Evolutionary conservation across 2,888 invertebrate species (phyloP).

Genomic region (Agonopterix subpropinquella): DNA sequence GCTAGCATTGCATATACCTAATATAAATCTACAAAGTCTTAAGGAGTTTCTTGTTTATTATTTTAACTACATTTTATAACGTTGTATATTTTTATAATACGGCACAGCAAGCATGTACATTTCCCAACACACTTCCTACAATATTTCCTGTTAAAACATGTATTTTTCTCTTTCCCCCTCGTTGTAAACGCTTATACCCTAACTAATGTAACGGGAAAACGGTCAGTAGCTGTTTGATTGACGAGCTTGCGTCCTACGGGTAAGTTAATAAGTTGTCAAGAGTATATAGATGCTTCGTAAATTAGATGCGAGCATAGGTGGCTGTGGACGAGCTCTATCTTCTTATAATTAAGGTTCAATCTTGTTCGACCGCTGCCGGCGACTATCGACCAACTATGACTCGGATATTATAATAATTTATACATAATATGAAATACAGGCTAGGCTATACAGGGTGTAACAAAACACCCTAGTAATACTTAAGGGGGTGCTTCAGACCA

Average conservation of each 20-base stretch:
- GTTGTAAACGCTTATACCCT: conserved; percentile 64
- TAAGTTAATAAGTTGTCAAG: conserved; percentile 74
- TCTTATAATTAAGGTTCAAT: background rate
- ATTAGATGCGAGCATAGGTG: conserved; percentile 37
- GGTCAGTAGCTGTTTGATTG: conserved; percentile 86
- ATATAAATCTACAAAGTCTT: no score
- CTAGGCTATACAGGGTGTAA: no score
- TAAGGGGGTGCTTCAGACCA: no score
- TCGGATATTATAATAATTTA: no score
- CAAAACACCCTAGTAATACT: no score
- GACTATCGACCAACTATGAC: no score
- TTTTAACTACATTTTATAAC: no score
- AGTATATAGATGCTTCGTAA: conserved; percentile 59
- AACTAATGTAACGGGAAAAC: conserved; percentile 53
- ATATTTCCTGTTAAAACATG: conserved; percentile 53
- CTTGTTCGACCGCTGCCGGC: no score
- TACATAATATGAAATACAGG: no score
- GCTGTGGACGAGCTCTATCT: background rate
- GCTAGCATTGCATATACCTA: no score
- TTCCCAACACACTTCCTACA: conserved; percentile 37
- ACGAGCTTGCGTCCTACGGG: conserved; percentile 87
- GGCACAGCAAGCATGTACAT: conserved; percentile 60
- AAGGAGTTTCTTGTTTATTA: no score
- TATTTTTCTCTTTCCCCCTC: conserved; percentile 67
- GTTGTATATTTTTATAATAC: conserved; percentile 4